Evolutionary conservation across 2,888 invertebrate genomes (phyloP).

Genomic region (Limenitis camilla): DNA sequence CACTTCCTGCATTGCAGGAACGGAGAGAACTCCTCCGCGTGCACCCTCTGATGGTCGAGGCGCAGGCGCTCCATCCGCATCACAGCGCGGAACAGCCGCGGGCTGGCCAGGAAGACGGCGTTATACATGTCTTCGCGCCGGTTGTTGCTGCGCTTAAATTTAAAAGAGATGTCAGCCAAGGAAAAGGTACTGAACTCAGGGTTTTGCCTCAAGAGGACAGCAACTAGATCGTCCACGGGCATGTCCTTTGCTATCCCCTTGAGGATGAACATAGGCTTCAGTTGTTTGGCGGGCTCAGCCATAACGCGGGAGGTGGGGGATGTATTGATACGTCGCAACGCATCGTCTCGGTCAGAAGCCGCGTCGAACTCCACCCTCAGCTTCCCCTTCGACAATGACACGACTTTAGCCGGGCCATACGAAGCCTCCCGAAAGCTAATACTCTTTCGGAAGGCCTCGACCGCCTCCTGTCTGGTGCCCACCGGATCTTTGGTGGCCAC

Average conservation of each 20-base stretch:
- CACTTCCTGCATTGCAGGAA: background rate
- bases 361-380: background rate
- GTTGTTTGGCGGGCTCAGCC: background rate
- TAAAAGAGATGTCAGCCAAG: background rate
- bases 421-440: too few species aligned
- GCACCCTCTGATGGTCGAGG: too few species aligned
- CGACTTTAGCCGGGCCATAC: too few species aligned
- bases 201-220: background rate
- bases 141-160: slow-evolving; percentile 3
- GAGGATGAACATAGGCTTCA: slow-evolving; percentile 18
- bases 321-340: slow-evolving; percentile 8
- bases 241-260: background rate
- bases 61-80: too few species aligned
- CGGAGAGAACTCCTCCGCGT: slow-evolving; percentile 16
- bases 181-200: background rate
- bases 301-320: too few species aligned
- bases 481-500: too few species aligned
- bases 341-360: background rate
- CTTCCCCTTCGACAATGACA: too few species aligned
- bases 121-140: slow-evolving; percentile 11
- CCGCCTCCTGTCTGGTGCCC: too few species aligned
- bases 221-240: background rate
- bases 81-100: background rate
- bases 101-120: slow-evolving; percentile 8
- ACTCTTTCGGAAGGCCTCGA: too few species aligned